A percentile compares a stretch with the other conserved stretches of the same genome.
Conservation (phyloP, 1,140 invertebrate genomes). For the Oryzaephilus surinamensis region DNA sequence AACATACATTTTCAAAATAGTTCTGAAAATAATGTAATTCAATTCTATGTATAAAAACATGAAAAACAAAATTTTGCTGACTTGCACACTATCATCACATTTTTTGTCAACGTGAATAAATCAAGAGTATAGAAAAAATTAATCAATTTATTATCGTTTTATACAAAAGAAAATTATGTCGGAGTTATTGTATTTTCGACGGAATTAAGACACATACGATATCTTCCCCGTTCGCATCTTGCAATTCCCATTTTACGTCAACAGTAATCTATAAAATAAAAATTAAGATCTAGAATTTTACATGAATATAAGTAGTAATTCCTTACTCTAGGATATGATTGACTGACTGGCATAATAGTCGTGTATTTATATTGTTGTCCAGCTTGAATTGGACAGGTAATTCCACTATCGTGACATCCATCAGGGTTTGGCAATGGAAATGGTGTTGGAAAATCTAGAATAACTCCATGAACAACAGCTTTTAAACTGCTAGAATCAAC, state of each 20-base stretch:
- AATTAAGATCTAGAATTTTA: slow-evolving; percentile 4
- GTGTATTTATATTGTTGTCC: slow-evolving; percentile 47
- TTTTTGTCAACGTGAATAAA: too few species aligned
- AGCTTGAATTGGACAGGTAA: slow-evolving; percentile 54
- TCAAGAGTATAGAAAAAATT: too few species aligned
- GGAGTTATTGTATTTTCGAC: slow-evolving; percentile 43
- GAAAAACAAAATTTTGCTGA: too few species aligned
- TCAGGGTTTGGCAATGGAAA: slow-evolving; percentile 57
- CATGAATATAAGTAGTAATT: neutral
- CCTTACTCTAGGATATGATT: slow-evolving; percentile 52
- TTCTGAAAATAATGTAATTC: too few species aligned
- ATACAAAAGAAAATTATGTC: too few species aligned
- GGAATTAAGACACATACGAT: slow-evolving; percentile 57
- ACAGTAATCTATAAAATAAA: slow-evolving; percentile 44
- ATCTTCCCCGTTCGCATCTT: slow-evolving; percentile 46
- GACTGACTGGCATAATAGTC: slow-evolving; percentile 46
- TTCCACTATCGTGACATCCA: slow-evolving; percentile 51
- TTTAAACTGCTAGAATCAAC: slow-evolving; percentile 37
- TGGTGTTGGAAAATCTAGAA: slow-evolving; percentile 55
- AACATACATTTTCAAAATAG: too few species aligned
- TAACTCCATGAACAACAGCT: slow-evolving; percentile 57
- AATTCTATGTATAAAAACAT: too few species aligned
- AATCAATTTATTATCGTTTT: too few species aligned
- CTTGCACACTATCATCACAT: too few species aligned
- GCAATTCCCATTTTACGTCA: slow-evolving; percentile 60